Conservation (phyloP, 1,140 invertebrate species). For the Drosophila sturtevanti region DNA sequence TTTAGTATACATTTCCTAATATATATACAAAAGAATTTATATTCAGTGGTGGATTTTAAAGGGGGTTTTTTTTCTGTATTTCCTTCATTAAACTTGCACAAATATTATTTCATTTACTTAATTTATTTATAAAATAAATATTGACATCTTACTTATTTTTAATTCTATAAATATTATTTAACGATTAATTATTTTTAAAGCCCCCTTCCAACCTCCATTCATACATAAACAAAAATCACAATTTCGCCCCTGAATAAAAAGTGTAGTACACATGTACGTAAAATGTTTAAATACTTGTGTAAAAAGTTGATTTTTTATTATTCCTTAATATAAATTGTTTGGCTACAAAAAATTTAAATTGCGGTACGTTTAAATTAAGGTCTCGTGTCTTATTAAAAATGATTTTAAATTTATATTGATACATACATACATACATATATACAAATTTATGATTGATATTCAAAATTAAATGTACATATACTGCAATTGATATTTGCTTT, state of each 20-base stretch:
- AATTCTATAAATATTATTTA: no score
- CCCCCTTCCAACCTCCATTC: no score
- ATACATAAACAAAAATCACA: no score
- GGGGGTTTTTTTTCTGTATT: no score
- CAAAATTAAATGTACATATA: no score
- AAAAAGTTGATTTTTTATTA: not conserved
- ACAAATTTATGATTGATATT: no score
- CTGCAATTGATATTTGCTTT: no score
- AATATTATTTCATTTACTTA: not conserved
- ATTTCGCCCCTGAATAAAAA: not conserved
- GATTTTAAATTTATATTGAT: not conserved
- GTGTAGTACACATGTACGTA: not conserved
- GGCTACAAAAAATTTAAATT: not conserved
- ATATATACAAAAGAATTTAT: slow-evolving; percentile 23
- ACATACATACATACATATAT: no score
- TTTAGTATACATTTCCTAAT: slow-evolving; percentile 35
- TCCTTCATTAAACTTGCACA: no score
- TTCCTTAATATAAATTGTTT: not conserved
- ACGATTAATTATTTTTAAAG: no score
- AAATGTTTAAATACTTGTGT: not conserved
- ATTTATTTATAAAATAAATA: no score
- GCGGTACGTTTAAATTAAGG: not conserved
- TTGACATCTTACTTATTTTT: no score
- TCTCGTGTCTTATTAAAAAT: not conserved
- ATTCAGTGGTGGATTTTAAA: slow-evolving; percentile 9